Conservation (phyloP, 2,888 invertebrate species). For the Mythimna impura region DNA sequence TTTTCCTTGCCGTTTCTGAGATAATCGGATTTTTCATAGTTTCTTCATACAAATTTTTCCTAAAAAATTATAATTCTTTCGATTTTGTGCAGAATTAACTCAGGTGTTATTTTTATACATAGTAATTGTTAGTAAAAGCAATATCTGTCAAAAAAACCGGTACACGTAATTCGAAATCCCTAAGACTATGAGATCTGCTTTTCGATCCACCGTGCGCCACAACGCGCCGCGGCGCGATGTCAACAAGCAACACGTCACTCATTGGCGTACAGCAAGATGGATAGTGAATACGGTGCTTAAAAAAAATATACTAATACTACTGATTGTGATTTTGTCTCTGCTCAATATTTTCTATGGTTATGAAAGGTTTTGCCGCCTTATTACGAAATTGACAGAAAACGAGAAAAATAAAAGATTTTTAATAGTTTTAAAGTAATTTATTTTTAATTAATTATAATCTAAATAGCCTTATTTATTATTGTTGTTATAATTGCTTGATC, state of each 20-base stretch:
- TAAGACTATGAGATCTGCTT: no score
- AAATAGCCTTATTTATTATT: not conserved
- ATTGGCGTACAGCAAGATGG: no score
- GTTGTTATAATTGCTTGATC: constrained; percentile 8
- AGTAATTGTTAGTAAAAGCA: not conserved
- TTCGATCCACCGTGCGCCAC: no score
- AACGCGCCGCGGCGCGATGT: no score
- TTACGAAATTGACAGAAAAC: constrained; percentile 26
- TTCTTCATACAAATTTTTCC: no score
- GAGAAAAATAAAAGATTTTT: constrained; percentile 1
- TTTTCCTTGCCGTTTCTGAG: no score
- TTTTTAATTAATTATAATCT: not conserved
- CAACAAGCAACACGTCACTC: no score
- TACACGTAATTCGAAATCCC: not conserved
- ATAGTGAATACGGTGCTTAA: no score
- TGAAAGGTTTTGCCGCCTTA: constrained; percentile 16
- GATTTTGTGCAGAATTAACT: not conserved
- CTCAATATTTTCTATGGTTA: not conserved
- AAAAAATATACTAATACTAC: no score
- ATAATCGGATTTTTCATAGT: no score
- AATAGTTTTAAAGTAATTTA: not conserved
- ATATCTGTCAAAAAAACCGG: not conserved
- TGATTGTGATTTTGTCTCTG: no score
- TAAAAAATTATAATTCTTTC: no score
- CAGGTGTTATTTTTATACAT: not conserved